Evolutionary conservation across 2,113 vertebrate species (phyloP).

Genomic region (Hypocryptadius cinnamomeus): DNA sequence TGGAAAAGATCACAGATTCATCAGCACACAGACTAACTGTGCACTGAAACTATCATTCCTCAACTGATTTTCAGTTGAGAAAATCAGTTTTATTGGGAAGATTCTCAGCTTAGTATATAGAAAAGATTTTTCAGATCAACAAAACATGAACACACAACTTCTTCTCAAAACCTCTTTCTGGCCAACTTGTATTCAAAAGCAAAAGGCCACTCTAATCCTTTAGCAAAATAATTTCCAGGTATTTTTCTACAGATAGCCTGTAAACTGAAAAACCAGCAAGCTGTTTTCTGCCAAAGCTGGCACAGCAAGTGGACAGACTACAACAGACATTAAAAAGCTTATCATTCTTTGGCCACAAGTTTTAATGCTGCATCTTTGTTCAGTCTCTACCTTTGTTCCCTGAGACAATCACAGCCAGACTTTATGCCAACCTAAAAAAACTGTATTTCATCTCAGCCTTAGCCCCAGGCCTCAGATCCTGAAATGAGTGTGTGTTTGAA

Average conservation of each 20-base stretch:
- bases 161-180: not conserved
- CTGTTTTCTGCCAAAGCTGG: not conserved
- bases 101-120: not conserved
- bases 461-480: conserved; percentile 38
- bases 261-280: not conserved
- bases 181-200: not conserved
- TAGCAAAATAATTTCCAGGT: not conserved
- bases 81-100: not conserved
- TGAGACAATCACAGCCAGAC: conserved; percentile 5
- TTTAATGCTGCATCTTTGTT: conserved; percentile 26
- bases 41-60: not conserved
- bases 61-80: not conserved
- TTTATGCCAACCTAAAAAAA: conserved; percentile 5
- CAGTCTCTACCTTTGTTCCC: conserved; percentile 12
- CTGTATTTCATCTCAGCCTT: conserved; percentile 41
- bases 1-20: not conserved
- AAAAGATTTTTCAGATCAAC: not conserved
- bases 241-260: not conserved
- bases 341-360: conserved; percentile 22
- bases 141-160: not conserved
- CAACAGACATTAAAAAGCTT: conserved; percentile 17
- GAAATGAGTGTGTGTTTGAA: not conserved
- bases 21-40: not conserved
- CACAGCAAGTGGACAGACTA: not conserved
- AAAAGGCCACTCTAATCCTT: not conserved